Percentiles rank a stretch among this genome's conserved stretches.
phyloP scores from a whole-genome alignment of 2,888 invertebrate species.

The Erynnis tages region DNA sequence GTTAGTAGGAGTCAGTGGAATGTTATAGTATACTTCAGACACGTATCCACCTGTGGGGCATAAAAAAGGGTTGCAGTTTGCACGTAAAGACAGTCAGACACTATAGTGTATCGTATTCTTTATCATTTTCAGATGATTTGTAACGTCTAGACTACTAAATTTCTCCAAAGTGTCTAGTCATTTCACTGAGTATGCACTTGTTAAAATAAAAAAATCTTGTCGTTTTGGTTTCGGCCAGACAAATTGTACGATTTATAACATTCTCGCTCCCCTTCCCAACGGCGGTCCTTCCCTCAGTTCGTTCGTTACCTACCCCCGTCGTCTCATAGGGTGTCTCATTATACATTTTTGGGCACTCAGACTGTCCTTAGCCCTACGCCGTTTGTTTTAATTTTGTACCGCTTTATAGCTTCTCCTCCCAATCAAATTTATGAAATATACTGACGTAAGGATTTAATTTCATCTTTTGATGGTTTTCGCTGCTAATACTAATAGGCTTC shows the following conservation, averaged over 20 bases:
- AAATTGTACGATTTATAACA: neutral
- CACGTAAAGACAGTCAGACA: too few relatives aligned
- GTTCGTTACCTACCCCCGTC: neutral
- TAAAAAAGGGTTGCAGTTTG: too few relatives aligned
- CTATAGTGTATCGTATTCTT: too few relatives aligned
- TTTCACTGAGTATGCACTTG: neutral
- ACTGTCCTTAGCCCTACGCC: neutral
- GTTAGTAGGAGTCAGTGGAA: too few relatives aligned
- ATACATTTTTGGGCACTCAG: constrained; percentile 22
- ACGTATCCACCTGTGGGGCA: too few relatives aligned
- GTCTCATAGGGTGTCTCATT: constrained; percentile 8
- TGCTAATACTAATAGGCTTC: too few relatives aligned
- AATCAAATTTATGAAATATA: neutral
- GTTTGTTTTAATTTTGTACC: neutral
- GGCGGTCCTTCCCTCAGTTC: neutral
- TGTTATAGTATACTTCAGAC: too few relatives aligned
- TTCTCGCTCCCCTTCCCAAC: constrained; percentile 1
- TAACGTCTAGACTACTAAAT: neutral
- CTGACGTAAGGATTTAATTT: too few relatives aligned
- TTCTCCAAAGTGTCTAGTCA: neutral
- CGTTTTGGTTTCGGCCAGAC: neutral
- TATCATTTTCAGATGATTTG: too few relatives aligned
- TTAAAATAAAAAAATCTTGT: neutral
- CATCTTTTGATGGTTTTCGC: too few relatives aligned
- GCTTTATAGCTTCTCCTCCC: too few relatives aligned